Percentiles rank a stretch among this genome's conserved stretches.
Conservation (phyloP, 2,113 vertebrate genomes). For the Tachysurus fulvidraco region DNA sequence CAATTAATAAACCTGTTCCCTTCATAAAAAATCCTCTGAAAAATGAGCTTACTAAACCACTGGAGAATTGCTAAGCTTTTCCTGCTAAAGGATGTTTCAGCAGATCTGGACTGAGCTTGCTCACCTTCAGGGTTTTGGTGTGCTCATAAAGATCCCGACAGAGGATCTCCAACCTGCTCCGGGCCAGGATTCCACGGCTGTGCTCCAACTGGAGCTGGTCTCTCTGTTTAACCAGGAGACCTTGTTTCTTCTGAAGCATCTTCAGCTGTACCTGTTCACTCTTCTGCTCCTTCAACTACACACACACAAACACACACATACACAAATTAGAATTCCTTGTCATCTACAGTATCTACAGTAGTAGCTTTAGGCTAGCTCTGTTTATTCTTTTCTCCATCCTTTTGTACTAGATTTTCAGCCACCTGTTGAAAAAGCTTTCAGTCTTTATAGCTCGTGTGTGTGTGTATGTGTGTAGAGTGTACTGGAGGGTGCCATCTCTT, state of each 20-base stretch:
- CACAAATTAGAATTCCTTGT: not conserved
- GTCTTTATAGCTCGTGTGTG: not conserved
- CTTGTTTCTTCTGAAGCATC: conserved; percentile 80
- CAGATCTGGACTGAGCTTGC: conserved; percentile 24
- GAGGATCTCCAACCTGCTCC: conserved; percentile 87
- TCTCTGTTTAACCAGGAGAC: conserved; percentile 78
- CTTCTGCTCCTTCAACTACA: conserved; percentile 78
- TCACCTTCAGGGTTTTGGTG: conserved; percentile 85
- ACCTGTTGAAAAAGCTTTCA: not conserved
- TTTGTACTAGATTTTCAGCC: not conserved
- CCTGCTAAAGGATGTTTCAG: not conserved
- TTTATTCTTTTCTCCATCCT: not conserved
- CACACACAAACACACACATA: conserved; percentile 23
- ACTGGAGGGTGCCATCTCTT: not conserved
- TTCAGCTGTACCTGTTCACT: conserved; percentile 77
- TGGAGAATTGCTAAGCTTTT: not conserved
- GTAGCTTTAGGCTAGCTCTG: not conserved
- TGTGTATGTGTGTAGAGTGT: not conserved
- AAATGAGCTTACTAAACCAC: not conserved
- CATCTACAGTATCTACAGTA: not conserved
- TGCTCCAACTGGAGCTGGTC: conserved; percentile 84
- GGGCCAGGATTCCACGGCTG: conserved; percentile 78
- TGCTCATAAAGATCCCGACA: conserved; percentile 89
- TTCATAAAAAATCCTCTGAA: not conserved
- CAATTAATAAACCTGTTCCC: not conserved